phyloP scores from a whole-genome alignment of 2,888 invertebrate species.

The Brachypalpus laphriformis region DNA sequence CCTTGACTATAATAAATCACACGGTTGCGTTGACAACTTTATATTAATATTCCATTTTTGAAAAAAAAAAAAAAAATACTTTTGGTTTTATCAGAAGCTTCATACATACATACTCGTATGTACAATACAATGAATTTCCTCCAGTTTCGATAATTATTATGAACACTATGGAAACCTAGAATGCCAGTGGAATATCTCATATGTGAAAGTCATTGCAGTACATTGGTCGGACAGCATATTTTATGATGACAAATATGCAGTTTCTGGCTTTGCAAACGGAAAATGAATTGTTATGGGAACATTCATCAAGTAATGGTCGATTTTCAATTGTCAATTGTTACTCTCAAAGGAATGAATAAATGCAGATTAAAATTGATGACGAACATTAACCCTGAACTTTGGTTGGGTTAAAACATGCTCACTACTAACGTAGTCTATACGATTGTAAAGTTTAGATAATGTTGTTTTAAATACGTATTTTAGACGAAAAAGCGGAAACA shows the following conservation, averaged over 20 bases:
- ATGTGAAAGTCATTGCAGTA: background rate
- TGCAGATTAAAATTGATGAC: background rate
- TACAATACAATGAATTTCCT: background rate
- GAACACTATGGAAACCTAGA: background rate
- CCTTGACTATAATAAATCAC: conserved; percentile 24
- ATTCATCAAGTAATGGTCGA: background rate
- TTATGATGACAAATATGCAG: conserved; percentile 23
- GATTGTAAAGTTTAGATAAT: too few relatives aligned
- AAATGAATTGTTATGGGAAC: background rate
- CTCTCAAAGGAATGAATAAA: background rate
- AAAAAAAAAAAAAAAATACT: background rate
- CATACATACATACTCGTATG: background rate
- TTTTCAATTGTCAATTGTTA: background rate
- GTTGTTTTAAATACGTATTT: too few relatives aligned
- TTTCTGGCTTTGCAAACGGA: background rate
- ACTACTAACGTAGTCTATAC: too few relatives aligned
- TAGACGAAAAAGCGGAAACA: too few relatives aligned
- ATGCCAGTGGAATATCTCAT: background rate
- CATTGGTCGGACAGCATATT: background rate
- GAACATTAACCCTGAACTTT: background rate
- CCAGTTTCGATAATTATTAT: background rate
- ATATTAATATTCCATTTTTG: conserved; percentile 16
- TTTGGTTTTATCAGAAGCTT: background rate
- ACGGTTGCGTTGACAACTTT: conserved; percentile 22
- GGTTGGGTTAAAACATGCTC: background rate